Base-by-base conservation (phyloP, 2,888 invertebrate species). In the Cephus pygmeus region DNA sequence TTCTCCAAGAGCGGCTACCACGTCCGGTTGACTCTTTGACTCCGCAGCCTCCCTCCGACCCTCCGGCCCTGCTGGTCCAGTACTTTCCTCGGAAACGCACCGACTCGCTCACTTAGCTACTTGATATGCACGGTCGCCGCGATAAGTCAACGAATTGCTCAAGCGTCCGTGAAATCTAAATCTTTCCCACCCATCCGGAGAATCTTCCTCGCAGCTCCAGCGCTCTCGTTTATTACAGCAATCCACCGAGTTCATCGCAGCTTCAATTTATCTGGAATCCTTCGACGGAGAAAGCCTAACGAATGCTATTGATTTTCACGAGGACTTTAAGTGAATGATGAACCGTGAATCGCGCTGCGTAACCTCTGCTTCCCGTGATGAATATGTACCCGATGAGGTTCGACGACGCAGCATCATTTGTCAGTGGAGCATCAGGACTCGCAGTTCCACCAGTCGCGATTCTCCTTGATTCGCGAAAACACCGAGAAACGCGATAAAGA, bases 181-280 rank as follows among this genome's bases (percentile, higher is more conserved):
- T 88, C 87, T 86, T 85, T 83, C 84, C 82, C 85, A 87, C 86
- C 89, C 87, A 85, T 87, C 86, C 81, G 78, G 73, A 69, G 75
- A 80, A 80, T 80, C 80, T 75, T 76, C 80, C 79, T 30, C 69
- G 69, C 73, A 73, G 80, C 77, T 76, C 34, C 11, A 76, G 78
- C 15, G 35, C 73, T 34, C 73, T 73, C 73, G 82, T 85, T 86
- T 86, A 87, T 90, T 89, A 86, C 85, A 83, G 81, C 84, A 86
- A 88, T 89, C 87, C 88, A 85, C 85, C 81, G 85, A 87, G 88
- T 87, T 90, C 88, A 87, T 90, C 87, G 85, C 86, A 86, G 87
- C 80, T 88, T 87, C 90, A 90, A 90, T 90, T 90, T 89, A 86
- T 90, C 89, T 89, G 81, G 80, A 85, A 81, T 83, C 87, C 81